phyloP scores from a whole-genome alignment of 2,888 invertebrate genomes.

The Thumatha senex region DNA sequence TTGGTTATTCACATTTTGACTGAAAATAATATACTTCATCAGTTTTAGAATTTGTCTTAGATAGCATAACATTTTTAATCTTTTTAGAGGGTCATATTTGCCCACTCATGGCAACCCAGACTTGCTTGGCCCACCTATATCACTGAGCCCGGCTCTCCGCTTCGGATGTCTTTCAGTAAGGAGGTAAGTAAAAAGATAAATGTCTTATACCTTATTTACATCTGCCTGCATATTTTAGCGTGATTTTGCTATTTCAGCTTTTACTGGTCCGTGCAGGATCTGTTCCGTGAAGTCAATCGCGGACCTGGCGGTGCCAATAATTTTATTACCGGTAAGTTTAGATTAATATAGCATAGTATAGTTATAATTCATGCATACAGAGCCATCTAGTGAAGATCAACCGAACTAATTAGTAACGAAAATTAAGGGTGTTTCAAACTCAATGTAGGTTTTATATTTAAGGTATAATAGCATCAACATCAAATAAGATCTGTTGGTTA shows the following conservation, averaged over 20 bases:
- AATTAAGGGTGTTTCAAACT: too few species aligned
- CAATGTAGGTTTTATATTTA: too few species aligned
- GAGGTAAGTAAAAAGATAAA: constrained; percentile 54
- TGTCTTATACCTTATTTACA: too few species aligned
- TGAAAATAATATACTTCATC: too few species aligned
- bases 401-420: too few species aligned
- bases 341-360: not conserved
- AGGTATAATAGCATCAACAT: too few species aligned
- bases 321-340: constrained; percentile 63
- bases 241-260: constrained; percentile 66
- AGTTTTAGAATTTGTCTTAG: too few species aligned
- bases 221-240: too few species aligned
- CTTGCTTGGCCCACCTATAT: constrained; percentile 86
- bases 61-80: not conserved
- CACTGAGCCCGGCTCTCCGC: constrained; percentile 87
- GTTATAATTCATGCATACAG: too few species aligned
- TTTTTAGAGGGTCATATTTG: constrained; percentile 82
- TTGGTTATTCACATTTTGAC: too few species aligned
- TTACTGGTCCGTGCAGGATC: constrained; percentile 87
- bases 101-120: constrained; percentile 88
- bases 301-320: constrained; percentile 63
- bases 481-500: too few species aligned
- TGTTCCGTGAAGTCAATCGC: constrained; percentile 84
- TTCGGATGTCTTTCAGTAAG: constrained; percentile 89
- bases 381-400: too few species aligned